These are phyloP conservation scores for Eurytoma adleriae DNA, from an alignment of 2,888 invertebrate species.

Conservation along the genomic window DNA sequence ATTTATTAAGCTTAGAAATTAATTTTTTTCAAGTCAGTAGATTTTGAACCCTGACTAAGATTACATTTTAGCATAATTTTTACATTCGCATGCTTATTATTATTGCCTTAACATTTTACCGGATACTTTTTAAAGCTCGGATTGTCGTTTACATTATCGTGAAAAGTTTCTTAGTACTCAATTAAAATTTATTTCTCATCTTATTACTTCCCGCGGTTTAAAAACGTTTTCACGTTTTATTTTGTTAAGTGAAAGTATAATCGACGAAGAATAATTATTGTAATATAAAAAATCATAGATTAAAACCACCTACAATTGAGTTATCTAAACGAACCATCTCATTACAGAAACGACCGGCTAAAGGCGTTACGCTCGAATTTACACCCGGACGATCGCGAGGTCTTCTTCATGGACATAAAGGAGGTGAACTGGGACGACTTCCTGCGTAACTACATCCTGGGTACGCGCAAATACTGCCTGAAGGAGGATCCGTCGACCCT, in stretches of 20 bases:
- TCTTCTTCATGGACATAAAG: conserved; percentile 76
- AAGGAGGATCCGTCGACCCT: conserved; percentile 89
- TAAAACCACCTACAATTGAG: no score
- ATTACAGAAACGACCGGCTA: conserved; percentile 67
- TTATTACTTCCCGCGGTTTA: no score
- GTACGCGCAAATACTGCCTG: conserved; percentile 89
- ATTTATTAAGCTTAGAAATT: no score
- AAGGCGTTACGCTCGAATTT: conserved; percentile 63
- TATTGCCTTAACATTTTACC: no score
- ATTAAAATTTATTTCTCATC: neutral
- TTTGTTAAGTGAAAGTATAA: neutral
- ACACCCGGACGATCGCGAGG: conserved; percentile 71
- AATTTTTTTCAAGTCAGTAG: no score
- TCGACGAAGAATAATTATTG: neutral
- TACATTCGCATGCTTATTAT: no score
- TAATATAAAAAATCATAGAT: neutral
- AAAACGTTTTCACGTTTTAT: neutral
- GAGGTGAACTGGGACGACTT: conserved; percentile 82
- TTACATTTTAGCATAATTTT: no score
- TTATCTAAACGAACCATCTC: neutral
- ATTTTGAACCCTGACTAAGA: no score
- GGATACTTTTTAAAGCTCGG: no score
- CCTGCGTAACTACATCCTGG: conserved; percentile 85
- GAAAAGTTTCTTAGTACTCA: no score
- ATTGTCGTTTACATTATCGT: no score